Evolutionary conservation across 2,797 vertebrate genomes (phyloP).

Genomic region (Vipera ursinii): DNA sequence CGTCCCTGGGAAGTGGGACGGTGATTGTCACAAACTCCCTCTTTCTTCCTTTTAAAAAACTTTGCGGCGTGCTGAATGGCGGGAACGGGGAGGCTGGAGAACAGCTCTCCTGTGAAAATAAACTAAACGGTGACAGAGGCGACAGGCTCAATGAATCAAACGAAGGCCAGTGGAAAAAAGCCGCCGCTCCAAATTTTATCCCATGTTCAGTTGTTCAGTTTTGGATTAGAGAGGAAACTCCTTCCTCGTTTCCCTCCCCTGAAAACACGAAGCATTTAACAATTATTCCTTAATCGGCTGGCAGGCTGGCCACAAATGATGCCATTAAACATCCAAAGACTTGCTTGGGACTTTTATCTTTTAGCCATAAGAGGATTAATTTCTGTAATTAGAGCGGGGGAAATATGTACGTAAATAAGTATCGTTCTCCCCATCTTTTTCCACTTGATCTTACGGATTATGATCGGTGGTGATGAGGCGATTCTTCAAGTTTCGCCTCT

Average conservation of each 20-base stretch:
- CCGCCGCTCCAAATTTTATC: not conserved
- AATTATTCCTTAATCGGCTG: slow-evolving; percentile 76
- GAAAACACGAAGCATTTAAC: slow-evolving; percentile 73
- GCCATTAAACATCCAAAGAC: slow-evolving; percentile 76
- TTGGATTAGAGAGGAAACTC: not conserved
- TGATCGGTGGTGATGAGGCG: slow-evolving; percentile 35
- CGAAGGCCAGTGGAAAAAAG: not conserved
- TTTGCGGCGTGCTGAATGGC: not conserved
- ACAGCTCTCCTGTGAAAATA: slow-evolving; percentile 19
- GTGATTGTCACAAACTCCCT: not conserved
- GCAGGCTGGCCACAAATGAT: slow-evolving; percentile 74
- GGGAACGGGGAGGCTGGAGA: slow-evolving; percentile 1
- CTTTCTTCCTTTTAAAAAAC: too few relatives aligned
- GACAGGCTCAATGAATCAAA: not conserved
- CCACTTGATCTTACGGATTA: slow-evolving; percentile 42
- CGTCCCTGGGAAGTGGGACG: not conserved
- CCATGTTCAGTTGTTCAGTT: slow-evolving; percentile 30
- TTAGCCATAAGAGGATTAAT: slow-evolving; percentile 79
- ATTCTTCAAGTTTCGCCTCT: not conserved
- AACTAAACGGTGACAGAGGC: not conserved
- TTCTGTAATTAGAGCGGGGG: slow-evolving; percentile 75
- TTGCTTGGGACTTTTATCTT: slow-evolving; percentile 73
- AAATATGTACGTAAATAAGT: slow-evolving; percentile 79
- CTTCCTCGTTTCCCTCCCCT: slow-evolving; percentile 64
- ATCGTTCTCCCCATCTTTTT: slow-evolving; percentile 49